phyloP scores from a whole-genome alignment of 2,797 vertebrate species.

The Hemibagrus guttatus region DNA sequence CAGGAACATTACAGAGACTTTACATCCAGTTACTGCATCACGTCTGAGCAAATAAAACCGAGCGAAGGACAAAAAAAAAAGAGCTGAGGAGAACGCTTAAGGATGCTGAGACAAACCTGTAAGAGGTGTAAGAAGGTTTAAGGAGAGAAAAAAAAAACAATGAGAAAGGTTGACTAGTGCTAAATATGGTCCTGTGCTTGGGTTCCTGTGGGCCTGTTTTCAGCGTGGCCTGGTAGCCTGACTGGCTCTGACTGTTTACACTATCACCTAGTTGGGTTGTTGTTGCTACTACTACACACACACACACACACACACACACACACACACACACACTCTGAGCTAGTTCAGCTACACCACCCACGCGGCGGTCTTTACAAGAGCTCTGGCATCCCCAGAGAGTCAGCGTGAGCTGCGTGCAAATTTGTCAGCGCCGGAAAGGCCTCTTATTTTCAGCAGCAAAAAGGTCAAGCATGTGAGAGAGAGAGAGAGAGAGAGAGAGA shows the following conservation, averaged over 20 bases:
- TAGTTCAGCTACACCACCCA: conserved; percentile 37
- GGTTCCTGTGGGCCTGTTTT: conserved; percentile 8
- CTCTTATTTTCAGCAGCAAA: conserved; percentile 31
- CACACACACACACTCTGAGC: conserved; percentile 20
- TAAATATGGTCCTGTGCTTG: conserved; percentile 19
- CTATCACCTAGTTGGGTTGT: conserved; percentile 30
- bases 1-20: not conserved
- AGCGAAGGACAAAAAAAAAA: not conserved
- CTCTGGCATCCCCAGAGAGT: conserved; percentile 35
- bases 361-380: conserved; percentile 30
- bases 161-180: conserved; percentile 10
- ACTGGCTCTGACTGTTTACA: conserved; percentile 31
- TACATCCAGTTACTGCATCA: conserved; percentile 10
- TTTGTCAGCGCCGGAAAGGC: conserved; percentile 45
- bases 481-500: not conserved
- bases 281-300: not conserved
- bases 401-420: conserved; percentile 38
- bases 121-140: not conserved
- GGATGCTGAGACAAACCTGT: not conserved
- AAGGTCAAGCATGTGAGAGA: conserved; percentile 22
- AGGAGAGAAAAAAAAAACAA: not conserved
- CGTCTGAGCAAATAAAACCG: conserved; percentile 4
- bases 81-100: not conserved
- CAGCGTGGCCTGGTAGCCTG: not conserved
- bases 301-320: conserved; percentile 4